These are phyloP conservation scores for Ectropis crepuscularia DNA, from an alignment of 2,888 invertebrate species.

Conservation along the genomic window DNA sequence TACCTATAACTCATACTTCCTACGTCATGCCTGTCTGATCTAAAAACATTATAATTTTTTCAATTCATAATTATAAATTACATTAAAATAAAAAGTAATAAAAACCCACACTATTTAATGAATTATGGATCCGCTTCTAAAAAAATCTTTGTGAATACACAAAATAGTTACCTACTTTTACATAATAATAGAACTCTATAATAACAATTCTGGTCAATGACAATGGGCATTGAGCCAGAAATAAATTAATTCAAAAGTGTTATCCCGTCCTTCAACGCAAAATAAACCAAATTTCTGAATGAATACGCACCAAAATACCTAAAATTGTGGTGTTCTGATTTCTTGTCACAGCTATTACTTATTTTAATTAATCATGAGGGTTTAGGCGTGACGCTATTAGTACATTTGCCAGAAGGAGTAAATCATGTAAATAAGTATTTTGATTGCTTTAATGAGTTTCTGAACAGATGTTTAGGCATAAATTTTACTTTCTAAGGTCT, in stretches of 20 bases:
- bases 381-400: constrained; percentile 16
- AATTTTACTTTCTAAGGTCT: background rate
- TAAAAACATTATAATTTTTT: too few relatives aligned
- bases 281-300: background rate
- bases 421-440: constrained; percentile 15
- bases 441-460: constrained; percentile 6
- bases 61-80: background rate
- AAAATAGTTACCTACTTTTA: constrained; percentile 6
- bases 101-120: background rate
- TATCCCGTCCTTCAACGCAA: background rate
- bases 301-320: background rate
- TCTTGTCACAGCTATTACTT: background rate
- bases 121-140: constrained; percentile 15
- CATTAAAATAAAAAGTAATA: background rate
- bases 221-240: constrained; percentile 22
- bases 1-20: too few relatives aligned
- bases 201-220: constrained; percentile 8
- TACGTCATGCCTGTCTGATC: too few relatives aligned
- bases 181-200: constrained; percentile 11
- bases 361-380: constrained; percentile 8
- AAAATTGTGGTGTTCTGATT: background rate
- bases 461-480: constrained; percentile 2
- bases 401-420: constrained; percentile 9
- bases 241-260: constrained; percentile 14
- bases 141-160: background rate